phyloP scores from a whole-genome alignment of 1,140 invertebrate species.

The Drosophila kanapiae region DNA sequence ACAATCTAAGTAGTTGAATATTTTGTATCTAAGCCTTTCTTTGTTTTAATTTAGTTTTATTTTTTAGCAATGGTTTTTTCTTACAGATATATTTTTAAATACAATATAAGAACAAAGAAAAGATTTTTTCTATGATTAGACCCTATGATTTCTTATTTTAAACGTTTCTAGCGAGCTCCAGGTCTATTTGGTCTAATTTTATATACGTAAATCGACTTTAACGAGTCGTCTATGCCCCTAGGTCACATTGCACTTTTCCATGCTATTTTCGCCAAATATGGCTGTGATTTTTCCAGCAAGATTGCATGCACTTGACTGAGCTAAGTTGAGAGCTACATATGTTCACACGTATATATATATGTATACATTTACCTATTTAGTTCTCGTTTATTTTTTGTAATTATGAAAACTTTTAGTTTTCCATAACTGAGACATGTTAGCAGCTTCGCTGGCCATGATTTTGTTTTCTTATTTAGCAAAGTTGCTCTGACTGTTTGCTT shows the following conservation, averaged over 20 bases:
- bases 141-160: too few species aligned
- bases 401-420: slow-evolving; percentile 73
- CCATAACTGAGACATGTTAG: slow-evolving; percentile 49
- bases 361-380: slow-evolving; percentile 29
- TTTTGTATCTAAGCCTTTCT: too few species aligned
- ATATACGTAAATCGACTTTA: neutral
- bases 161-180: too few species aligned
- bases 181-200: too few species aligned
- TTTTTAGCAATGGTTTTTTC: too few species aligned
- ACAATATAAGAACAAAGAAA: too few species aligned
- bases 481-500: slow-evolving; percentile 51
- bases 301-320: slow-evolving; percentile 63
- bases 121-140: too few species aligned
- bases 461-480: slow-evolving; percentile 68
- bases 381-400: slow-evolving; percentile 61
- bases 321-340: slow-evolving; percentile 6
- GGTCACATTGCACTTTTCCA: slow-evolving; percentile 22
- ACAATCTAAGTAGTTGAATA: too few species aligned
- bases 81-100: neutral
- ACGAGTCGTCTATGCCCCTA: slow-evolving; percentile 31
- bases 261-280: slow-evolving; percentile 77
- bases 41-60: too few species aligned
- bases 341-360: too few species aligned
- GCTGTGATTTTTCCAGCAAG: slow-evolving; percentile 72
- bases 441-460: slow-evolving; percentile 62